Conservation (phyloP, 64 coral and sea anemone genomes). For the Actinia equina region DNA sequence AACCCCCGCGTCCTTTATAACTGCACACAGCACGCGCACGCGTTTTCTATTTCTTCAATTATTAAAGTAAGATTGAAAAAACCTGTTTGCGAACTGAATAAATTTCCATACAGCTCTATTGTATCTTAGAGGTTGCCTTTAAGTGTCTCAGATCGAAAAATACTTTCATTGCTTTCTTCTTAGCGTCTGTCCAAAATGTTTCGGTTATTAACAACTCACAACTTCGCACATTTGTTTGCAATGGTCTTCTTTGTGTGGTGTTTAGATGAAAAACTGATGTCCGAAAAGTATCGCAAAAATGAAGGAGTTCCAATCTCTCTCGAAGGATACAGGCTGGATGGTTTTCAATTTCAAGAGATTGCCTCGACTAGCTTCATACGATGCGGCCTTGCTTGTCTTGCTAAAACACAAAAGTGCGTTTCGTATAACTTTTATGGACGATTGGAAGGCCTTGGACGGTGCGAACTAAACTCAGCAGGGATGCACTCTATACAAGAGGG, state of each 20-base stretch:
- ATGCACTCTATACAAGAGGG: neutral
- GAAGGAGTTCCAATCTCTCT: neutral
- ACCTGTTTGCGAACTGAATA: too few species aligned
- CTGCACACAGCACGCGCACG: too few species aligned
- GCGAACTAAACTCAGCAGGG: neutral
- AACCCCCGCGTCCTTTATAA: too few species aligned
- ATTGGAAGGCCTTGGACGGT: neutral
- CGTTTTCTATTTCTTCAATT: too few species aligned
- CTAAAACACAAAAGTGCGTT: neutral
- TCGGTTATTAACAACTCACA: neutral
- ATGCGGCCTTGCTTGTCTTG: neutral
- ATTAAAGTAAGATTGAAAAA: too few species aligned
- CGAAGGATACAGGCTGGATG: constrained; percentile 5
- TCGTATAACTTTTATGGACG: neutral
- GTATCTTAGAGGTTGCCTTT: too few species aligned
- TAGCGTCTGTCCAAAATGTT: too few species aligned
- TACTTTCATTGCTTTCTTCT: too few species aligned
- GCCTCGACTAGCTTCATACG: neutral
- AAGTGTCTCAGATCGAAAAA: too few species aligned
- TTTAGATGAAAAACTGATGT: neutral
- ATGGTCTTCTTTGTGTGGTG: neutral
- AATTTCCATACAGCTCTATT: too few species aligned
- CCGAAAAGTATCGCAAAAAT: neutral
- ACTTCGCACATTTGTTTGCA: neutral
- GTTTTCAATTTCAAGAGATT: neutral